Conservation (phyloP, 2,113 vertebrate species). For the Montifringilla adamsi region DNA sequence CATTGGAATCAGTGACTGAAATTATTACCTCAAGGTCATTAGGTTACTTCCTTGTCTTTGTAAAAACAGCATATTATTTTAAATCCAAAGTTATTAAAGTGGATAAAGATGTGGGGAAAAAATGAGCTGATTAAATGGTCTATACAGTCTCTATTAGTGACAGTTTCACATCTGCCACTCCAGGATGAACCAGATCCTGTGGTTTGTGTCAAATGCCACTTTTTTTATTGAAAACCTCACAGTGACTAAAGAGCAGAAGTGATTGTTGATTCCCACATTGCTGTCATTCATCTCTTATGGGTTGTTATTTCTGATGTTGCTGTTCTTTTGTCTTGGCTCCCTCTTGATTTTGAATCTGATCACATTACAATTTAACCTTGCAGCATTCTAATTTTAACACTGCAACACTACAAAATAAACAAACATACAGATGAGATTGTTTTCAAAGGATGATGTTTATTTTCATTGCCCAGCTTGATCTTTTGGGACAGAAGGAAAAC, state of each 20-base stretch:
- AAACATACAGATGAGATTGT: neutral
- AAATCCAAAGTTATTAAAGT: slow-evolving; percentile 6
- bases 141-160: neutral
- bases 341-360: slow-evolving; percentile 15
- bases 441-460: neutral
- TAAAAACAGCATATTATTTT: slow-evolving; percentile 30
- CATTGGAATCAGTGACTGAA: neutral
- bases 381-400: slow-evolving; percentile 47
- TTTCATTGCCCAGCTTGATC: neutral
- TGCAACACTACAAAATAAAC: neutral
- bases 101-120: slow-evolving; percentile 16
- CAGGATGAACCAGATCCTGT: neutral
- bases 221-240: neutral
- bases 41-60: slow-evolving; percentile 15
- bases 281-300: neutral
- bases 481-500: neutral
- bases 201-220: neutral
- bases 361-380: slow-evolving; percentile 22
- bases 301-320: slow-evolving; percentile 15
- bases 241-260: neutral
- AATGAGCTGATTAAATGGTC: neutral
- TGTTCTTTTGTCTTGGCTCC: neutral
- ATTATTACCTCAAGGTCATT: neutral
- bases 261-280: neutral
- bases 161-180: slow-evolving; percentile 10